Evolutionary conservation across 2,797 vertebrate species (phyloP), one percentile per base, ranked within the genome.

Genomic region (Aselliscus stoliczkanus): DNA sequence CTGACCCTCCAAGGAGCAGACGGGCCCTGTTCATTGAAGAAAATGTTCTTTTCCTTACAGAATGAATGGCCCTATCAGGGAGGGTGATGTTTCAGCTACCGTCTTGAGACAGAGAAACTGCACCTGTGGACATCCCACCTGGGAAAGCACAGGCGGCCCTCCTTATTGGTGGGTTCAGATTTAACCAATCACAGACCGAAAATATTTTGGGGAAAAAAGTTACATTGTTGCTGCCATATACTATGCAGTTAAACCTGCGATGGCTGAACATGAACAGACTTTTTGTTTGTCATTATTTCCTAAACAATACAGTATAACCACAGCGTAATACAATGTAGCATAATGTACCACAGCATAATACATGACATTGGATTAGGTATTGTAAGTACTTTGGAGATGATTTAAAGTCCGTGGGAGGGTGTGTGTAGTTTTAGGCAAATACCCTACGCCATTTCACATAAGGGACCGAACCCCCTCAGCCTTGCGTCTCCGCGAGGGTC

Each of bases 391-490:
- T 29, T 5, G 9, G 77, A 20, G 42, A 42, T 42, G 42, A 42
- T 42, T 42, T 12, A 20, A 7, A 42, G 37, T 7, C 1, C 15
- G 21, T 0, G 11, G 65, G 39, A 81, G 39, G 17, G 1, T 2
- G 27, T 2, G 15, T 2, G 3, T 11, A 15, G 42, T 31, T 13
- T 13, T 18, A 47, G 17, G 58, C 79, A 62, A 21, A 44, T 2
- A 14, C 47, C 15, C 79, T 4, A 2, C 1, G 6, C 13, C 8
- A 1, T 21, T 15, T 20, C 2, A 14, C 2, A 3, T 2, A 2
- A 2, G 7, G 27, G 79, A n/a, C 77, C 5, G 27, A 20, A 25
- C 25, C 3, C 1, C 23, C 5, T 17, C 1, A 25, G 17, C 1
- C 2, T 6, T 18, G 1, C 11, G 58, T 11, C 11, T 23, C 29